Evolutionary conservation across 2,797 vertebrate species (phyloP).

Genomic region (Hemitrygon akajei): DNA sequence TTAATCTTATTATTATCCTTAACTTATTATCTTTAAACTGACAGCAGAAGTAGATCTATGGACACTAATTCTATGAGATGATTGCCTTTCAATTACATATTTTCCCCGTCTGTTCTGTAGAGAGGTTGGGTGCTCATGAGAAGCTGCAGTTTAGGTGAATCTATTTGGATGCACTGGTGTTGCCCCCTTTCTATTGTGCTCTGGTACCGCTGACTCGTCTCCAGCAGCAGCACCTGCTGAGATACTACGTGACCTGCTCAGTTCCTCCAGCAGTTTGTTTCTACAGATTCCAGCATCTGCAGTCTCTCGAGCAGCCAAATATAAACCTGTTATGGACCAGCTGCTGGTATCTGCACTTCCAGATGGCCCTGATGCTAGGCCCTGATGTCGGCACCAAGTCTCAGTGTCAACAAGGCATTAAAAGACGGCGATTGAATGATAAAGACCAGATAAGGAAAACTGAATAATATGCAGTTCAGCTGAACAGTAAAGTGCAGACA

Average conservation of each 20-base stretch:
- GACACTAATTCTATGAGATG: too few species aligned
- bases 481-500: not conserved
- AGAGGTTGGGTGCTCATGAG: not conserved
- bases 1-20: too few species aligned
- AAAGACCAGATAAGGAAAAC: slow-evolving; percentile 22
- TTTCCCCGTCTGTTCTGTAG: too few species aligned
- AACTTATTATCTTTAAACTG: too few species aligned
- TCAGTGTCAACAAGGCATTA: not conserved
- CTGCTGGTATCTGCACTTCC: not conserved
- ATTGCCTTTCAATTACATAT: too few species aligned
- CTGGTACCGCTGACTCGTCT: not conserved
- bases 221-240: not conserved
- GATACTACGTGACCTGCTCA: too few species aligned
- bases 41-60: too few species aligned
- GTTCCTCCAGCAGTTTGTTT: too few species aligned
- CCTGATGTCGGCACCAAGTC: not conserved
- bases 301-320: too few species aligned
- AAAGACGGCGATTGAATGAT: not conserved
- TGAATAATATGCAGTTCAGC: slow-evolving; percentile 22
- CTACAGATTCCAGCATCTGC: too few species aligned
- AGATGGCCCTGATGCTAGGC: not conserved
- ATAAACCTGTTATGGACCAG: not conserved
- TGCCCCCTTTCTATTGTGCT: not conserved
- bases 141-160: not conserved
- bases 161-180: not conserved